Base-by-base conservation (phyloP, 2,113 vertebrate species). In the Microtus richardsoni region DNA sequence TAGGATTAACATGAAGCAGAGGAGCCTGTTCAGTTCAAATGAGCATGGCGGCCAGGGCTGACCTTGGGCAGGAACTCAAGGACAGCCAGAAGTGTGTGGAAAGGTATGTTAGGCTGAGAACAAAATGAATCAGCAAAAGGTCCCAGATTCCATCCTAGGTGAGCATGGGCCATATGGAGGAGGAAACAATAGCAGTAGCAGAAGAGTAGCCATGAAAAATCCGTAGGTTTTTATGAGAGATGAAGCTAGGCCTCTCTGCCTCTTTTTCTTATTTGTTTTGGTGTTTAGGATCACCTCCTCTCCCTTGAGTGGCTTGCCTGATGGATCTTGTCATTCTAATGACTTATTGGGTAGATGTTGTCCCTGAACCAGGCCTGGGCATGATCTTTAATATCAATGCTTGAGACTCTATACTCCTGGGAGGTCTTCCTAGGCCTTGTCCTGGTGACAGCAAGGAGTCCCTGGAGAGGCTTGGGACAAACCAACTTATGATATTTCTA, bases 301-400 rank as follows among this genome's bases (percentile, higher is more conserved):
- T 71, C 52, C n/a, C 28, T 24, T 11, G 12, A 14, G n/a, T 49
- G 21, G 12, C 19, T 58, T 24, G 33, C 52, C 7, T 19, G 39
- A 64, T 49, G 4, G 4, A 14, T 1, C 0, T 2, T 49, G 41
- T 68, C 0, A 17, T 41, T 22, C 52, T 22, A 9, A 17, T 2
- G 54, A 36, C 6, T 79, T 66, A 33, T 5, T 0, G 3, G 79
- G 44, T 7, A 41, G 71, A 74, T 12, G 4, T 5, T 7, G 9
- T 52, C 41, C 33, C 44, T 11, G 4, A 0, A 30, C 22, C 49
- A 70, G 83, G 30, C 44, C 64, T 44, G 28, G 41, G 16, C 10
- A 44, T 41, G 49, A 19, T 36, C 30, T 41, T 7, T 0, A 30
- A 30, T 22, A 22, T 22, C 85, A 93, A 7, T 33, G 2, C 22